Base-by-base conservation (phyloP, 2,888 invertebrate species). In the Pycnomerus fuliginosus region DNA sequence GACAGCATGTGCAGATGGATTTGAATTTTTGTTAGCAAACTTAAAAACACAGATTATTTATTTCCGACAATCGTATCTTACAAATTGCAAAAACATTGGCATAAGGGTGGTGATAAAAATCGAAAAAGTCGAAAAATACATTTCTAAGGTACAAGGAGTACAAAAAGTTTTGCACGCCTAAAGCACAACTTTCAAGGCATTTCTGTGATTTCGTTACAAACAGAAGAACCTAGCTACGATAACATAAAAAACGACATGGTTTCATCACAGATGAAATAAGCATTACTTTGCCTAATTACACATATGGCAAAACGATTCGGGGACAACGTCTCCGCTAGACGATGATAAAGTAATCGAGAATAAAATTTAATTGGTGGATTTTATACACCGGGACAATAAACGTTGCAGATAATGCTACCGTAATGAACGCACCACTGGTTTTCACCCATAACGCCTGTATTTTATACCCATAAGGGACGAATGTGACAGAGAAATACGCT, bases 181-280 rank as follows among this genome's bases (percentile, higher is more conserved):
- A 41, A 44, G 44, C 37, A 50, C 42, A 50, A 35, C 38, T 44
- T 45, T 16, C 29, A 41, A 48, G 46, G 49, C 47, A 53, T 43
- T 35, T 32, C 7, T 27, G 25, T 36, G 15, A 43, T 28, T 27
- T 36, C 44, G 47, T 46, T 32, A 16, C 28, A 42, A 46, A 50
- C 52, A 40, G 45, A 44, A 52, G 36, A 52, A 49, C 41, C 46
- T 25, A 36, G 38, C 37, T 37, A 44, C 15, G 16, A 34, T 14
- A 45, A 37, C 36, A 44, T 31, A 25, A 25, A 8, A 25, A 25
- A 25, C 25, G 25, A 45, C 41, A 39, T 43, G 43, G 53, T 54
- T 57, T 53, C 57, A 57, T 57, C 57, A 57, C 57, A 57, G 57
- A 57, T 57, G 57, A 57, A 42, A 55, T 55, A 57, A 57, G 57